A percentile compares a stretch with the other conserved stretches of the same genome.
These are phyloP conservation scores for Rhombomys opimus DNA, from an alignment of 2,113 vertebrate genomes.

Conservation along the genomic window DNA sequence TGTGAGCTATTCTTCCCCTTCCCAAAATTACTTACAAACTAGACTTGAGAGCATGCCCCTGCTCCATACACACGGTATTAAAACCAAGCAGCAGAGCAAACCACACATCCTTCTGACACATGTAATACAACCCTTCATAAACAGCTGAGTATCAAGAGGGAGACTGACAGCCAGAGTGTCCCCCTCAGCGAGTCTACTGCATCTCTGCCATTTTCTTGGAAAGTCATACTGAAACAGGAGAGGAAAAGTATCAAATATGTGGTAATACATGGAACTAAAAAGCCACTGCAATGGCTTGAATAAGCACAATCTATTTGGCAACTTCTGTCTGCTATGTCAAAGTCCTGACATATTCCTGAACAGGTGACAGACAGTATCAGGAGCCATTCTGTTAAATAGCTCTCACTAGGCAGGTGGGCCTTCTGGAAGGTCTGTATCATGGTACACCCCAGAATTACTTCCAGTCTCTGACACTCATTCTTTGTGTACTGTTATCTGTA, in stretches of 20 bases:
- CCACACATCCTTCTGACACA: neutral
- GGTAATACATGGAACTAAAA: neutral
- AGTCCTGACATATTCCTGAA: neutral
- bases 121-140: neutral
- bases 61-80: neutral
- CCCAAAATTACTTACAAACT: conserved; percentile 7
- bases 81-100: neutral
- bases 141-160: neutral
- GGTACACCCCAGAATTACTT: too few species aligned
- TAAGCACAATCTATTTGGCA: neutral
- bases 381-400: too few species aligned
- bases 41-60: neutral
- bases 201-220: neutral
- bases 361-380: neutral
- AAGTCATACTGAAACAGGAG: neutral
- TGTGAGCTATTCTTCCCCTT: neutral
- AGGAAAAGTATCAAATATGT: fast-evolving
- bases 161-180: neutral
- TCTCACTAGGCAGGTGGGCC: too few species aligned
- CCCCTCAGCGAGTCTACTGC: neutral
- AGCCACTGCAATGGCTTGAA: neutral
- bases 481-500: too few species aligned
- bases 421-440: too few species aligned
- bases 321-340: neutral
- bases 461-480: too few species aligned